These are phyloP conservation scores for Oryzias javanicus DNA, from an alignment of 2,113 vertebrate genomes.

Conservation along the genomic window DNA sequence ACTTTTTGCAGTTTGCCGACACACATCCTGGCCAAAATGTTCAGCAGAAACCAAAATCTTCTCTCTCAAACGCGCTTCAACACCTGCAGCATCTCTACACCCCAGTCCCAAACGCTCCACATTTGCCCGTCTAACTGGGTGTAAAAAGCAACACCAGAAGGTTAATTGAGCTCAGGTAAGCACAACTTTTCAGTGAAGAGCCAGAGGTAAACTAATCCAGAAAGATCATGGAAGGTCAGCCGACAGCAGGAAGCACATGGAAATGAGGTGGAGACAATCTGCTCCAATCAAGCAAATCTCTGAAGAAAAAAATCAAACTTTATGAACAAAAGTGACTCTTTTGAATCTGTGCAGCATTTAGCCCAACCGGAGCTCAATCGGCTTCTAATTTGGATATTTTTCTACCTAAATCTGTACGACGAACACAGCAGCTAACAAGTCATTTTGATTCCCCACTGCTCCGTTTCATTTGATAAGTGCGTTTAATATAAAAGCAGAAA, in stretches of 20 bases:
- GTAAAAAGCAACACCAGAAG: neutral
- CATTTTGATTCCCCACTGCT: slow-evolving; percentile 31
- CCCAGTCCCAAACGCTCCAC: no score
- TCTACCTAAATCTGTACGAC: slow-evolving; percentile 23
- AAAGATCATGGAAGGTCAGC: slow-evolving; percentile 31
- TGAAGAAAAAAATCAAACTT: neutral
- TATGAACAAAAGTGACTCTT: neutral
- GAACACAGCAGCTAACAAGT: slow-evolving; percentile 20
- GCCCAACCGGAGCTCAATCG: slow-evolving; percentile 22
- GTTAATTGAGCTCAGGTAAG: neutral
- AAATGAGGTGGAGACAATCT: neutral
- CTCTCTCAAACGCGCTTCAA: neutral
- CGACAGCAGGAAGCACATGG: slow-evolving; percentile 3
- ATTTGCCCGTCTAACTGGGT: slow-evolving; percentile 2
- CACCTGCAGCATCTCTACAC: no score
- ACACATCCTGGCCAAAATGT: no score
- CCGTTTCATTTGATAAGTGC: slow-evolving; percentile 26
- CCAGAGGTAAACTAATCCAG: slow-evolving; percentile 14
- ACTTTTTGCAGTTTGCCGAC: no score
- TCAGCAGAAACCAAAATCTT: neutral
- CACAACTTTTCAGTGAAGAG: slow-evolving; percentile 4
- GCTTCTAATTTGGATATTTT: slow-evolving; percentile 13
- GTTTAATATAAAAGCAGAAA: slow-evolving; percentile 12
- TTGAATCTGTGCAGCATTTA: slow-evolving; percentile 12
- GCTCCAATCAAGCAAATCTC: slow-evolving; percentile 3